Base-by-base conservation (phyloP, 2,888 invertebrate genomes). In the Neocrepidodera transversa region DNA sequence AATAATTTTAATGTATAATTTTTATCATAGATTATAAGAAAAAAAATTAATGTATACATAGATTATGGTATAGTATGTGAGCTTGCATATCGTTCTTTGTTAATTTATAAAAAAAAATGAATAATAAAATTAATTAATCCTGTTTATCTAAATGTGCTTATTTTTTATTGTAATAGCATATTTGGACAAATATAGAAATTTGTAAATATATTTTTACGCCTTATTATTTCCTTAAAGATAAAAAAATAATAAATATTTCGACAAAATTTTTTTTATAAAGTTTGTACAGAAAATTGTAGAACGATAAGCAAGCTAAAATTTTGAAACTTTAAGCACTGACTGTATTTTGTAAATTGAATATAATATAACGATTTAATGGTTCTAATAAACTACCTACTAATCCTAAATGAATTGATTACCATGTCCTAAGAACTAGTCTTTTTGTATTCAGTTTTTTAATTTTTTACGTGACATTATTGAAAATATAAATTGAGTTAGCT, bases 241-340 rank as follows among this genome's bases (percentile, higher is more conserved):
- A n/a, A n/a, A n/a, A n/a, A n/a, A n/a, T n/a, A n/a, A n/a, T n/a
- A n/a, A n/a, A n/a, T n/a, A n/a, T n/a, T n/a, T n/a, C n/a, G n/a
- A n/a, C n/a, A n/a, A n/a, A n/a, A n/a, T n/a, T n/a, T n/a, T n/a
- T n/a, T n/a, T n/a, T n/a, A n/a, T n/a, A n/a, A n/a, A n/a, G n/a
- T n/a, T n/a, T n/a, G n/a, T 23, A 18, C 7, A 32, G n/a, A 13
- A 57, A 14, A 48, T 13, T 32, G 13, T 23, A 20, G 36, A 58
- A 58, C 60, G 58, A 48, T 58, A 59, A 64, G 66, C 68, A 56
- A 63, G 55, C 64, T 53, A 64, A 6, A 23, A 4, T 54, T 54
- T 54, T 47, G 36, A 66, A 62, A 49, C 51, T 66, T 64, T 62
- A 64, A 66, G 67, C 67, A 68, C 68, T 66, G 67, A 69, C 60